Percentiles rank a stretch among this genome's conserved stretches.
Evolutionary conservation across 2,888 invertebrate species (phyloP).

Genomic region (Caenorhabditis angaria): DNA sequence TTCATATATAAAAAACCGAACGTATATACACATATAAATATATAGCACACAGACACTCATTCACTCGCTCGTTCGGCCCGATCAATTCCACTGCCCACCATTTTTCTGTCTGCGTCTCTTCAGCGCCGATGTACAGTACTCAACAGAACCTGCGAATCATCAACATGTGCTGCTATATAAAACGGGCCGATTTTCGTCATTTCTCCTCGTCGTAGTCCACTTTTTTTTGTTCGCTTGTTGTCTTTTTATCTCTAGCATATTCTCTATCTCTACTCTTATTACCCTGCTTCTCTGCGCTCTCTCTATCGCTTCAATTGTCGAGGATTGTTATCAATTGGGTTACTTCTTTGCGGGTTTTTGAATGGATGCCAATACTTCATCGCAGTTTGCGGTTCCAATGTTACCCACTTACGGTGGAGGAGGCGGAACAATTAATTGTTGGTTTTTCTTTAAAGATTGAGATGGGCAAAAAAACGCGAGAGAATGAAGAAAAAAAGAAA

Average conservation of each 20-base stretch:
- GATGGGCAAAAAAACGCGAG: too few relatives aligned
- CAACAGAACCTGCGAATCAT: slow-evolving; percentile 42
- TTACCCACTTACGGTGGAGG: slow-evolving; percentile 28
- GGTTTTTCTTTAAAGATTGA: slow-evolving; percentile 14
- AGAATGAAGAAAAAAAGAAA: too few relatives aligned
- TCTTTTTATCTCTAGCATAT: neutral
- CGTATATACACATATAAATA: neutral
- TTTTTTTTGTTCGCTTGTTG: slow-evolving; percentile 5
- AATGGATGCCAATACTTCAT: neutral
- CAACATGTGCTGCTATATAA: slow-evolving; percentile 46
- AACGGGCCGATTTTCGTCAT: slow-evolving; percentile 23
- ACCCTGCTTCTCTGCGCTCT: neutral
- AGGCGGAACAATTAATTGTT: slow-evolving; percentile 39
- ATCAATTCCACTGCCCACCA: neutral
- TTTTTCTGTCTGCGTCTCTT: neutral
- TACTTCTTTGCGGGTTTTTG: too few relatives aligned
- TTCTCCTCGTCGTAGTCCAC: slow-evolving; percentile 24
- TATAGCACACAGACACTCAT: slow-evolving; percentile 4
- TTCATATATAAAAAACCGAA: neutral
- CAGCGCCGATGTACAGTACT: slow-evolving; percentile 33
- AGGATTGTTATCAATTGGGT: neutral
- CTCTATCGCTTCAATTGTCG: too few relatives aligned
- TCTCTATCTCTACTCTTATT: neutral
- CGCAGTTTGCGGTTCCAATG: slow-evolving; percentile 40
- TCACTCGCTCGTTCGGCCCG: too few relatives aligned